Percentiles rank a stretch among this genome's conserved stretches.
Conservation (phyloP, 2,797 vertebrate genomes). For the Avahi laniger region DNA sequence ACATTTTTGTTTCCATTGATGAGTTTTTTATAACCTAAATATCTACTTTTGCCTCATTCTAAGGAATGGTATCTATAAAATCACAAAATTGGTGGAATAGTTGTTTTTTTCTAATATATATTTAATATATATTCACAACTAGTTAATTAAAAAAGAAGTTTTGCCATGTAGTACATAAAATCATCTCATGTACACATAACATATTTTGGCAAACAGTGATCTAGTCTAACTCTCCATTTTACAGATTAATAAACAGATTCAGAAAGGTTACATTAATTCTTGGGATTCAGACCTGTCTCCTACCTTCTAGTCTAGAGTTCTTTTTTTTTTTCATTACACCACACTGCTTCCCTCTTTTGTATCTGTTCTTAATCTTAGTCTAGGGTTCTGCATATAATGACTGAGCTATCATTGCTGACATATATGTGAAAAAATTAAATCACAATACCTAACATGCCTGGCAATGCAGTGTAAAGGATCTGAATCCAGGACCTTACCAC, state of each 20-base stretch:
- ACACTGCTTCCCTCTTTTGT: neutral
- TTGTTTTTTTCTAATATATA: slow-evolving; percentile 7
- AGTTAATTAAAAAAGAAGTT: neutral
- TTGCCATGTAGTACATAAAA: neutral
- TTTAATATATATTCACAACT: slow-evolving; percentile 39
- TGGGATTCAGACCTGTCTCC: neutral
- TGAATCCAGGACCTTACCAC: neutral
- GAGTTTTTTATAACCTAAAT: neutral
- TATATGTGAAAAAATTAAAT: slow-evolving; percentile 5
- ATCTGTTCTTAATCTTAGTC: neutral
- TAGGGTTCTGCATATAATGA: neutral
- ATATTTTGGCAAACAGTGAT: neutral
- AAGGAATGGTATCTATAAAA: slow-evolving; percentile 1
- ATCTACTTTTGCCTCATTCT: neutral
- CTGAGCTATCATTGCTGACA: neutral
- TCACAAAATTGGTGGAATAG: neutral
- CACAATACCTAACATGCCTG: neutral
- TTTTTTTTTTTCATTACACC: neutral
- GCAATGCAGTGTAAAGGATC: neutral
- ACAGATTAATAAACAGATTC: slow-evolving; percentile 13
- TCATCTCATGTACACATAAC: neutral
- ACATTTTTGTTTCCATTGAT: slow-evolving; percentile 24
- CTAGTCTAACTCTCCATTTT: neutral
- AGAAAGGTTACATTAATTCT: neutral
- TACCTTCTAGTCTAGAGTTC: neutral